Conservation (phyloP, 2,113 vertebrate species). For the Rhegmatorhina hoffmannsi region DNA sequence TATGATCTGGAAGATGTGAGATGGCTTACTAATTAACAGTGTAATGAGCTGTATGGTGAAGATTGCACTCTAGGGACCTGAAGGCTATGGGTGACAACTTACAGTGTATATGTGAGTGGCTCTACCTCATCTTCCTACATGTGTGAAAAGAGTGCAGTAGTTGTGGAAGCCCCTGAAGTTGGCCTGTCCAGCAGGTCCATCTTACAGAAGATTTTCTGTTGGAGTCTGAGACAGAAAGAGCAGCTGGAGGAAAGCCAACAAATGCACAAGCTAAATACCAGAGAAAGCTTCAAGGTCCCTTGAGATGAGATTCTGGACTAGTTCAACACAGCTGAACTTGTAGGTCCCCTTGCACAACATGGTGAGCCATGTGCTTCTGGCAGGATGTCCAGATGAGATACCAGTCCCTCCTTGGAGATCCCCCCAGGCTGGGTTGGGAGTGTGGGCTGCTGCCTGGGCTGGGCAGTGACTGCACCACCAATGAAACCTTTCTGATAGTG, state of each 20-base stretch:
- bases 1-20: neutral
- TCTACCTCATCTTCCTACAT: neutral
- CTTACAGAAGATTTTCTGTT: neutral
- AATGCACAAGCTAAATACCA: neutral
- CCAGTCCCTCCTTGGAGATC: neutral
- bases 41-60: neutral
- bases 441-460: neutral
- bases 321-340: neutral
- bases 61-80: neutral
- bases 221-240: neutral
- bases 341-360: neutral
- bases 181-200: neutral
- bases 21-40: conserved; percentile 4
- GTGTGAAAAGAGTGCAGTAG: neutral
- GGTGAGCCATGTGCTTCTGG: neutral
- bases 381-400: neutral
- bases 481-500: neutral
- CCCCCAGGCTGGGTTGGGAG: neutral
- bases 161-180: neutral
- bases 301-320: neutral
- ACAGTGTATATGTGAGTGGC: neutral
- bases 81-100: neutral
- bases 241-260: neutral
- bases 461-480: neutral
- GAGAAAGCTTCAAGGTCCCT: neutral